Percentiles rank a stretch among this genome's conserved stretches.
Evolutionary conservation across 2,113 vertebrate genomes (phyloP).

Genomic region (Microcebus tavaratra): DNA sequence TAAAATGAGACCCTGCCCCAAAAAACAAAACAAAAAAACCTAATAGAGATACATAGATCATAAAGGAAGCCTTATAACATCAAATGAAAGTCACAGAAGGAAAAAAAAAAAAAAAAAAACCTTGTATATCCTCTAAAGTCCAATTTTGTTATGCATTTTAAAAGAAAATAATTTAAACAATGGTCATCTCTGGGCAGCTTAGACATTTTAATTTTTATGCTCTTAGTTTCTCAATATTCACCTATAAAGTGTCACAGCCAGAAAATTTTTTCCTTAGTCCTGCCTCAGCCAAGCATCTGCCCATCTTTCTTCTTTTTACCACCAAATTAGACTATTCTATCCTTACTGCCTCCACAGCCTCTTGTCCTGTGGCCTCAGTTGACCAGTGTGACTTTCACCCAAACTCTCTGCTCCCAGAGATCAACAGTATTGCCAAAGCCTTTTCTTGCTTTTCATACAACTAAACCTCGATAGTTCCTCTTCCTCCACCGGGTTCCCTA

Average conservation of each 20-base stretch:
- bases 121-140: background rate
- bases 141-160: background rate
- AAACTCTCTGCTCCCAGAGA: background rate
- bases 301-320: background rate
- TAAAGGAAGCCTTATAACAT: background rate
- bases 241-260: background rate
- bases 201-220: background rate
- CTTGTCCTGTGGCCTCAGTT: background rate
- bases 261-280: background rate
- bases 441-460: background rate
- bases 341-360: background rate
- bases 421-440: background rate
- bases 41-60: too few relatives aligned
- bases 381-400: background rate
- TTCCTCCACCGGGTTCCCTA: background rate
- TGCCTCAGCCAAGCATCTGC: background rate
- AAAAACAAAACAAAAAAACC: too few relatives aligned
- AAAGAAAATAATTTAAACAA: background rate
- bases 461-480: background rate
- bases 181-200: background rate
- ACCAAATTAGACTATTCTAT: background rate
- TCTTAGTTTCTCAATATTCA: background rate
- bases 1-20: background rate
- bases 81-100: background rate
- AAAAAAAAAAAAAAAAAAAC: too few relatives aligned